Evolutionary conservation across 1,140 invertebrate genomes (phyloP), one percentile per base, ranked within the genome.

Genomic region (Zaprionus capensis): DNA sequence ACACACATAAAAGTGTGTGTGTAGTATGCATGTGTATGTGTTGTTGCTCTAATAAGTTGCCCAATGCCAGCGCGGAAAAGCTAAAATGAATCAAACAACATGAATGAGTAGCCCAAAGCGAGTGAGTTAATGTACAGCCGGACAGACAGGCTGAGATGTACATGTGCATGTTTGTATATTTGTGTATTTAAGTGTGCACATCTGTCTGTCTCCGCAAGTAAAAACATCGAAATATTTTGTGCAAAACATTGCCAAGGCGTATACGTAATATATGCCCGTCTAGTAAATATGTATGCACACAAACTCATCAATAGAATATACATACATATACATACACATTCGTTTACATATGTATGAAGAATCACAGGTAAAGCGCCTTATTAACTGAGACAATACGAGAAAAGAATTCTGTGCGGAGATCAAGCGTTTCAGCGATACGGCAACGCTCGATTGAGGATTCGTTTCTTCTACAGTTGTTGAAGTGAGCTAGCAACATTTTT

Each of bases 181-280:
- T 65, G 38, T 55, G 14, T 53, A n/a, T 67, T 17, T 51, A n/a
- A 67, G 20, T 41, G 6, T 58, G 53, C 55, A 9, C 41, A 46
- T 46, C 41, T 46, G 41, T 46, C 41, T 17, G 12, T 22, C 51
- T 17, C 24, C 70, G 38, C 44, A 71, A 71, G 36, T 66, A 38
- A 71, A 56, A 49, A 59, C 55, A 64, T 51, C 31, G 31, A 51
- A 71, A 75, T 49, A 64, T 71, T 71, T 65, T 46, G 55, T 57
- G 36, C 31, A 77, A 77, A 73, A 77, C 63, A 68, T 56, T 73
- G 68, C 62, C 74, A 68, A 68, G 59, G 44, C 71, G 71, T 78
- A 82, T 79, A 81, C 78, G 82, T 80, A 84, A 85, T 78, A 78
- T 74, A 20, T 15, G 15, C n/a, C 15, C 31, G 24, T 26, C 56